Conservation (phyloP, 2,113 vertebrate species). For the Malurus cyaneus region DNA sequence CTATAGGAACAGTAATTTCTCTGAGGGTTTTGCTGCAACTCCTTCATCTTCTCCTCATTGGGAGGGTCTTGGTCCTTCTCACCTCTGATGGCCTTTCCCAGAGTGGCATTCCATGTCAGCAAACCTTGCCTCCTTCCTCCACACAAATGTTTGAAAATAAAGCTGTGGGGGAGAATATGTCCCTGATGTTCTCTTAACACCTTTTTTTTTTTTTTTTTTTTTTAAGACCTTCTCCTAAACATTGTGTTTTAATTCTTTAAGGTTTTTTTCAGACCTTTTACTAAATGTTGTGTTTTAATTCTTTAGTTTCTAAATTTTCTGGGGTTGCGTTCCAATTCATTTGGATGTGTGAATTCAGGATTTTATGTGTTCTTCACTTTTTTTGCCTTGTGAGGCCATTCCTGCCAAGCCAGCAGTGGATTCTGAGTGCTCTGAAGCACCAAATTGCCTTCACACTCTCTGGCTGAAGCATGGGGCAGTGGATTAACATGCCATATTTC, state of each 20-base stretch:
- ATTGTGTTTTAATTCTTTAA: background rate
- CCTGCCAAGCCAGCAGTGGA: background rate
- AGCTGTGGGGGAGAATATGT: accelerated
- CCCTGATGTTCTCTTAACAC: background rate
- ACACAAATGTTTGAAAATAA: background rate
- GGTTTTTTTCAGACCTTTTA: background rate
- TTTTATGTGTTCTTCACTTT: background rate
- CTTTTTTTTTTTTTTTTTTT: background rate
- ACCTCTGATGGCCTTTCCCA: background rate
- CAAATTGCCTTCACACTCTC: background rate
- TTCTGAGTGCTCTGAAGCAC: background rate
- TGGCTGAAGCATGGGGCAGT: background rate
- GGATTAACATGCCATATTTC: background rate
- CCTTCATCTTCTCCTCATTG: background rate
- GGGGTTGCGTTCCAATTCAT: background rate
- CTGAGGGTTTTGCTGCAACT: background rate
- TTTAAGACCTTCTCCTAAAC: background rate
- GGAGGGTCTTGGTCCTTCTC: background rate
- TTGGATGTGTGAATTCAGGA: background rate
- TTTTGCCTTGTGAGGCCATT: background rate
- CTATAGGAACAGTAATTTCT: background rate
- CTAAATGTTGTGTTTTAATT: background rate
- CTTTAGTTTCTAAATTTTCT: background rate
- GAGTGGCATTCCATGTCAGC: background rate
- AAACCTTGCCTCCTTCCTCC: background rate